Percentiles rank a stretch among this genome's conserved stretches.
Conservation (phyloP, 30 jellyfish, hydroid and myxozoan species). For the Cassiopea andromeda region DNA sequence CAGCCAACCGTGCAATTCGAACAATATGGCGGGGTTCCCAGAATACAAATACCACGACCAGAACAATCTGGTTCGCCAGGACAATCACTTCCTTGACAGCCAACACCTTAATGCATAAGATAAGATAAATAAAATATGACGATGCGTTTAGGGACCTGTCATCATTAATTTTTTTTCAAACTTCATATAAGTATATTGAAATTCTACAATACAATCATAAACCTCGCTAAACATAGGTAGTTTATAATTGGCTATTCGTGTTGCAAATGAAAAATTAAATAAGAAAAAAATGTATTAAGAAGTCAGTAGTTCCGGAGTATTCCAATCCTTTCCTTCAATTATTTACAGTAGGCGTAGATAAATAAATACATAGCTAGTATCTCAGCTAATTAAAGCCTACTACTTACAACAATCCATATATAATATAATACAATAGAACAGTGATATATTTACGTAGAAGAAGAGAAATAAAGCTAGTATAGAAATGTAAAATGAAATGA, state of each 20-base stretch:
- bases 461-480: no score
- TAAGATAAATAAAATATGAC: no score
- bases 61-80: conserved; percentile 82
- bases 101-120: conserved; percentile 31
- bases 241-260: background rate
- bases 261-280: background rate
- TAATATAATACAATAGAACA: no score
- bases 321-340: no score
- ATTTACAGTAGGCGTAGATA: background rate
- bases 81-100: conserved; percentile 76
- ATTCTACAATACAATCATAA: background rate
- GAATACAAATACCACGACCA: conserved; percentile 70
- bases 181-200: background rate
- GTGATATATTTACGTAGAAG: no score
- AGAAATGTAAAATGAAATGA: no score
- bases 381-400: background rate
- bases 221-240: background rate
- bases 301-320: background rate
- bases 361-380: no score
- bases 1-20: conserved; percentile 60
- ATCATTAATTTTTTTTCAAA: no score
- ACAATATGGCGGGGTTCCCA: conserved; percentile 73
- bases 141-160: no score
- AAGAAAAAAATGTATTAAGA: background rate
- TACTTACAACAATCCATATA: background rate